These are phyloP conservation scores for Tragulus kanchil DNA, from an alignment of 2,113 vertebrate genomes.

Conservation along the genomic window DNA sequence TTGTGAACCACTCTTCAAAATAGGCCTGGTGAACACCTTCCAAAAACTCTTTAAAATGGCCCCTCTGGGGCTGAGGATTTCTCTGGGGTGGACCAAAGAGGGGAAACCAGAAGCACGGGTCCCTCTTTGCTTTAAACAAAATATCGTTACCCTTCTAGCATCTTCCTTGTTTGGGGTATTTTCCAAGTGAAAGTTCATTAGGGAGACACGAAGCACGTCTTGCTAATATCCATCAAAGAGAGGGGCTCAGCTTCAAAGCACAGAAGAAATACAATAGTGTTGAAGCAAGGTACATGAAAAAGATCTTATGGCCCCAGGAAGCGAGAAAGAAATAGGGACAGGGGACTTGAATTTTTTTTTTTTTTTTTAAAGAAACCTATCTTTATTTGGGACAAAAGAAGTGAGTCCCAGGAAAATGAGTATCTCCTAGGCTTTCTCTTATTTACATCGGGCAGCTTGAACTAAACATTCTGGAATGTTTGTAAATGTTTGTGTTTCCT, in stretches of 20 bases:
- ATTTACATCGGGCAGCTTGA: conserved; percentile 23
- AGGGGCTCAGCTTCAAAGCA: conserved; percentile 65
- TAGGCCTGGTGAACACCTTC: neutral
- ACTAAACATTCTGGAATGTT: conserved; percentile 66
- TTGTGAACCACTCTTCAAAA: too few species aligned
- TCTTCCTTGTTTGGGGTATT: conserved; percentile 67
- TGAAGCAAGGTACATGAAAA: conserved; percentile 52
- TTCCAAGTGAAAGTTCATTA: conserved; percentile 73
- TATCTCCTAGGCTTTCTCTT: conserved; percentile 36
- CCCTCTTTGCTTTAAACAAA: conserved; percentile 78
- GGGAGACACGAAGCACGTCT: conserved; percentile 49
- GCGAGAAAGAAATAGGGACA: neutral
- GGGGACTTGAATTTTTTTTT: neutral
- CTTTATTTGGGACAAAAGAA: conserved; percentile 58
- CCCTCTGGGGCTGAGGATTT: conserved; percentile 76
- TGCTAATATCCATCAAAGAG: conserved; percentile 71
- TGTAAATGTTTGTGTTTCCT: conserved; percentile 71
- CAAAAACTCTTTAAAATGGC: too few species aligned
- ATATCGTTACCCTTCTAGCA: conserved; percentile 73
- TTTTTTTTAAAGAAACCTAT: neutral
- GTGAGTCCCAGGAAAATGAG: conserved; percentile 37
- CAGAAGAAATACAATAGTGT: conserved; percentile 70
- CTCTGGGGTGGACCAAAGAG: conserved; percentile 71
- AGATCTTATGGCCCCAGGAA: conserved; percentile 22
- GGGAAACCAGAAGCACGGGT: conserved; percentile 76